These are phyloP conservation scores for Latrodectus hesperus DNA, from an alignment of 2,888 invertebrate genomes.

Conservation along the genomic window DNA sequence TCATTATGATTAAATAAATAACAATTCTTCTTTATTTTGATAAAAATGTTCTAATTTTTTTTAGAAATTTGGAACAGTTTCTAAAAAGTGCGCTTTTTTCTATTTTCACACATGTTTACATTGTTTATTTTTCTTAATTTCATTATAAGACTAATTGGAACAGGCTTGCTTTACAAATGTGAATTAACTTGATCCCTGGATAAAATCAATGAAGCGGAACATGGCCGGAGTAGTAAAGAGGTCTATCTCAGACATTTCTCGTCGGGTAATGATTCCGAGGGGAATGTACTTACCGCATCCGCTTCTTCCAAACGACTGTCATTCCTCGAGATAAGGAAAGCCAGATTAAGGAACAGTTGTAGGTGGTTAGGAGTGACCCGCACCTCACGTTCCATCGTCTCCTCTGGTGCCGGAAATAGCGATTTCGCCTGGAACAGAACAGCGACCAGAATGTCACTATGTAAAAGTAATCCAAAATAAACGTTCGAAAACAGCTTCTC, in stretches of 20 bases:
- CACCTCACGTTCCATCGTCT: constrained; percentile 70
- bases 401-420: constrained; percentile 49
- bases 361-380: constrained; percentile 75
- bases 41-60: too few species aligned
- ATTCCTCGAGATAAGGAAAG: constrained; percentile 74
- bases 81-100: too few species aligned
- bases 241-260: neutral
- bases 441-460: neutral
- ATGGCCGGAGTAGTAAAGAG: neutral
- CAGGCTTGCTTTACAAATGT: too few species aligned
- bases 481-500: too few species aligned
- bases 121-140: too few species aligned
- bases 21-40: too few species aligned
- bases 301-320: constrained; percentile 74
- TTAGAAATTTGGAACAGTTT: too few species aligned
- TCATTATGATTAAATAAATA: too few species aligned
- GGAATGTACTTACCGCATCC: constrained; percentile 72
- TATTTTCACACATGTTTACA: too few species aligned
- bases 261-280: neutral
- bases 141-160: too few species aligned
- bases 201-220: too few species aligned
- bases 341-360: constrained; percentile 76
- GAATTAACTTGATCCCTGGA: too few species aligned
- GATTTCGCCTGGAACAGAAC: constrained; percentile 63
- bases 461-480: neutral